Evolutionary conservation across 92 coral and sea anemone genomes (phyloP), one percentile per base, ranked within the genome.

Genomic region (Paramuricea clavata): DNA sequence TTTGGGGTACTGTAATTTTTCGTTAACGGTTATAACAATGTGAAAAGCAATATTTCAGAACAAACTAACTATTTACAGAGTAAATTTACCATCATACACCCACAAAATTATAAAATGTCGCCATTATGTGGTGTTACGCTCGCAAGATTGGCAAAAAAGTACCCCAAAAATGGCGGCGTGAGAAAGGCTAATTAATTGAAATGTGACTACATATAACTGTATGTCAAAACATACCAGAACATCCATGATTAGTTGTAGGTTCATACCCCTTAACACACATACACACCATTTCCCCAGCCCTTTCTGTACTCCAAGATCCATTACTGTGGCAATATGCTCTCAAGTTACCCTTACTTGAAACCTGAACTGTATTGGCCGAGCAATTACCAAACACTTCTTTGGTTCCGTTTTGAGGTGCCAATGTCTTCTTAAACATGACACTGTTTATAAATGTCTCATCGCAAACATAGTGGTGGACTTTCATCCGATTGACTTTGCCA

Each of bases 241-340:
- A 56, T 56, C 23, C 64, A 8, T 56, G 8, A 56, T 56, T 23
- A 8, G 23, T 56, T 56, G 64, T 56, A 16, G 64, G 72, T 65
- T 65, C 72, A 31, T 26, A 65, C 28, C 72, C 72, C 9, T 13
- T 33, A 5, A 27, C 17, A 65, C 72, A 65, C n/a, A 31, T 5
- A 26, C 72, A 65, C 9, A 12, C n/a, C 6, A 26, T 31, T 27
- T 16, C 39, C 41, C 21, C 25, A n/a, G n/a, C n/a, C n/a, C n/a
- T n/a, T 28, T 26, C 19, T 5, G 6, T 65, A 65, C 6, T 65
- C 72, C 72, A 65, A 0, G 36, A 26, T 65, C 72, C 72, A 65
- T 65, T 27, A 28, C 64, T 56, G 64, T 56, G 64, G 64, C 64
- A 56, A 62, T 62, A 62, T 30, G 70, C 70, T 25, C 15, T 62